Conservation (phyloP, 2,113 vertebrate species). For the Henicopernis longicauda region DNA sequence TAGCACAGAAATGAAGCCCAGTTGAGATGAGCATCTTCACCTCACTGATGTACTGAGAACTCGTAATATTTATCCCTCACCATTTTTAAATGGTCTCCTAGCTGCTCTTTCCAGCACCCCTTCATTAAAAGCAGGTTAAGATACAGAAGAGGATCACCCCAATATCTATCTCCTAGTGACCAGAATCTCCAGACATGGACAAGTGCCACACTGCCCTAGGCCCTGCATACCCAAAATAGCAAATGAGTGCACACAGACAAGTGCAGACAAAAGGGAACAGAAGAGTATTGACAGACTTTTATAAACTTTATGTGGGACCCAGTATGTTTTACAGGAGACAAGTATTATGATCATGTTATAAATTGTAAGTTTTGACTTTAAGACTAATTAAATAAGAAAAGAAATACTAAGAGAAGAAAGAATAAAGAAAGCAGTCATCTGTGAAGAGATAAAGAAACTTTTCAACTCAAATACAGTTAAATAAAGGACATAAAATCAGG, state of each 20-base stretch:
- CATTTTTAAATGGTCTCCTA: background rate
- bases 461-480: background rate
- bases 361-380: background rate
- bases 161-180: rapidly evolving
- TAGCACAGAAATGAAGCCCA: background rate
- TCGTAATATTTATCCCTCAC: background rate
- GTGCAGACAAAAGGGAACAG: background rate
- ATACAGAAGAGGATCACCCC: background rate
- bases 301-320: background rate
- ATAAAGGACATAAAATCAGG: background rate
- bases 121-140: background rate
- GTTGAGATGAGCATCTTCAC: rapidly evolving
- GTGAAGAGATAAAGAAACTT: background rate
- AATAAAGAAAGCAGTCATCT: background rate
- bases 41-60: background rate
- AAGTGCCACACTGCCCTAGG: background rate
- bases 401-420: background rate
- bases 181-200: background rate
- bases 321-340: background rate
- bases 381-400: background rate
- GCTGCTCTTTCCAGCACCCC: background rate
- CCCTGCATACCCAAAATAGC: background rate
- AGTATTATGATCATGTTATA: background rate
- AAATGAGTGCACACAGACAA: background rate
- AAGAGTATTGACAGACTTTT: background rate